Evolutionary conservation across 2,797 vertebrate species (phyloP).

Genomic region (Fratercula arctica): DNA sequence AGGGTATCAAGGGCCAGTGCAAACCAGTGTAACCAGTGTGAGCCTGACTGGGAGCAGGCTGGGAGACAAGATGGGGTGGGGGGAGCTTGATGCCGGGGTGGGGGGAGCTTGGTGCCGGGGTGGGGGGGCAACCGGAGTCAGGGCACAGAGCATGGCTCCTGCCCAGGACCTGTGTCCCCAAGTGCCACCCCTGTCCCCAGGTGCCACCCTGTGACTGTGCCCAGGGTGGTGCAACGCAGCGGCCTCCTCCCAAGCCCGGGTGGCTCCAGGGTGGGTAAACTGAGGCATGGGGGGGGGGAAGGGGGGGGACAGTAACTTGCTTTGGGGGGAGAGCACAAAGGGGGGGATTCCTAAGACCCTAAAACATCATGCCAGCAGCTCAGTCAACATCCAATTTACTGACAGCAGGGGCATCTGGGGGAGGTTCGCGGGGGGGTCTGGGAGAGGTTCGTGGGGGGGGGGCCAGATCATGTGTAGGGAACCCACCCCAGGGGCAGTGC

Average conservation of each 20-base stretch:
- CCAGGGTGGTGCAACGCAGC: background rate
- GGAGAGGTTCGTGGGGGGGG: no score
- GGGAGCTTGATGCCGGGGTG: no score
- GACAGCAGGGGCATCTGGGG: no score
- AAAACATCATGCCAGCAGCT: background rate
- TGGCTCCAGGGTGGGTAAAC: background rate
- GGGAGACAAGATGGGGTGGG: background rate
- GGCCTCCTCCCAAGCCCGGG: background rate
- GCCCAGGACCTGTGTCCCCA: background rate
- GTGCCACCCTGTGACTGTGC: background rate
- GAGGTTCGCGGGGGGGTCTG: background rate
- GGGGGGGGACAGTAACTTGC: background rate
- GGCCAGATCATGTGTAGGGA: background rate
- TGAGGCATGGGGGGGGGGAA: background rate
- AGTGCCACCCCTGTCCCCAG: background rate
- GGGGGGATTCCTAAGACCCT: background rate
- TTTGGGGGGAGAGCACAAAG: background rate
- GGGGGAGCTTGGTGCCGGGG: no score
- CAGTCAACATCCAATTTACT: background rate
- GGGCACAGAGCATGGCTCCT: background rate
- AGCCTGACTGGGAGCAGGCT: background rate
- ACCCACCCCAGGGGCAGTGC: background rate
- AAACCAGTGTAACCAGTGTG: background rate
- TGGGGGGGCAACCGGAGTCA: background rate
- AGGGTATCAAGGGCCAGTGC: conserved; percentile 6